These are phyloP conservation scores for Thripadectes ignobilis DNA, from an alignment of 2,797 vertebrate genomes.

Conservation along the genomic window DNA sequence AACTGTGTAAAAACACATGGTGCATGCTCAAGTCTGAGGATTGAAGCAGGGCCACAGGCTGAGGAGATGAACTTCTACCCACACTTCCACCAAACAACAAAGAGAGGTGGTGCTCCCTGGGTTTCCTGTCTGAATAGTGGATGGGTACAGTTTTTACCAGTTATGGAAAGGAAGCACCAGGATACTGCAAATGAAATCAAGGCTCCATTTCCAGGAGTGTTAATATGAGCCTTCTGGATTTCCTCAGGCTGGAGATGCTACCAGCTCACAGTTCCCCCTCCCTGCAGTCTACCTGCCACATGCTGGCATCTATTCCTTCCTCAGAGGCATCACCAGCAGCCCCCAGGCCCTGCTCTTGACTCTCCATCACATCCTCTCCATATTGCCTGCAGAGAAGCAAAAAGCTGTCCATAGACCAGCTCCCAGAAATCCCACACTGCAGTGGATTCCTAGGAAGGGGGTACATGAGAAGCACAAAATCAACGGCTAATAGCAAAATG, in stretches of 20 bases:
- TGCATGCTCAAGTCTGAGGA: background rate
- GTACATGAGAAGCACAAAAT: rapidly evolving
- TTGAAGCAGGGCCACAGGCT: background rate
- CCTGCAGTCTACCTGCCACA: no score
- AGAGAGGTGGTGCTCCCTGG: background rate
- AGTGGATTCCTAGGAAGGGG: background rate
- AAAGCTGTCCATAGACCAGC: background rate
- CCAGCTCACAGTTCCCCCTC: background rate
- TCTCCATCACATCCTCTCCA: background rate
- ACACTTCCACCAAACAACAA: background rate
- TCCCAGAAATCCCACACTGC: background rate
- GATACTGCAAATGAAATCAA: background rate
- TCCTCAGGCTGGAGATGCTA: background rate
- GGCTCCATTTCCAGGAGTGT: background rate
- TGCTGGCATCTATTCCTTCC: background rate
- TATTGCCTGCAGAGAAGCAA: background rate
- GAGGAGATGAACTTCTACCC: background rate
- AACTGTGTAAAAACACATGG: background rate
- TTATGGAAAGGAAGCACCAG: background rate
- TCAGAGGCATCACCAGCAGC: background rate
- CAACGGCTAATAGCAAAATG: background rate
- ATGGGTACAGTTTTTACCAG: background rate
- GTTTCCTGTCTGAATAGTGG: background rate
- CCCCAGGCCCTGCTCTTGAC: background rate
- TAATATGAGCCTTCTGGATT: background rate